These are phyloP conservation scores for Prietella phreatophila DNA, from an alignment of 2,113 vertebrate genomes.

Conservation along the genomic window DNA sequence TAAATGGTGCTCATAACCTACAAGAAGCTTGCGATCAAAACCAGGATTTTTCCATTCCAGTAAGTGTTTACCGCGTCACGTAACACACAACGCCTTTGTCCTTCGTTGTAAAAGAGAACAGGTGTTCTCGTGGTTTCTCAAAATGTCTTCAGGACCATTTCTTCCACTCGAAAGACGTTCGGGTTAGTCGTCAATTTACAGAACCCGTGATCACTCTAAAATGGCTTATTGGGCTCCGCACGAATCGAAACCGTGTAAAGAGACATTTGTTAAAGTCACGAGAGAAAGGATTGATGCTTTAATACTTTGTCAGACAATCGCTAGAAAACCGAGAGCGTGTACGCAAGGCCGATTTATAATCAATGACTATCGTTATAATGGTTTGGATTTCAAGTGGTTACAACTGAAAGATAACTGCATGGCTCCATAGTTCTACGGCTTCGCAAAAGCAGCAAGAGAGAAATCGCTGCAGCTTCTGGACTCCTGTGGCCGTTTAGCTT, in stretches of 20 bases:
- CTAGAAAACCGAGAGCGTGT: no score
- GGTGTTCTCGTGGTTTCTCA: neutral
- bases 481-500: neutral
- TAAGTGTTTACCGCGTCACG: neutral
- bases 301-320: no score
- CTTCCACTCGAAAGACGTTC: neutral
- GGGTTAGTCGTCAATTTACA: neutral
- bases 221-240: neutral
- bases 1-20: neutral
- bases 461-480: neutral
- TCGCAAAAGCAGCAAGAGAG: neutral
- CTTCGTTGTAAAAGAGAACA: neutral
- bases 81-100: neutral
- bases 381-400: neutral
- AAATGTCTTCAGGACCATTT: neutral
- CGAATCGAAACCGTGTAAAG: neutral
- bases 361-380: neutral
- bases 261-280: neutral
- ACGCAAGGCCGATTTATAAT: neutral
- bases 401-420: neutral
- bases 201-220: neutral
- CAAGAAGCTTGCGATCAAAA: neutral
- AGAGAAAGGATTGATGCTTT: no score
- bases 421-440: neutral
- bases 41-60: constrained; percentile 7